Conservation (phyloP, 2,113 vertebrate genomes). For the Osmerus mordax region DNA sequence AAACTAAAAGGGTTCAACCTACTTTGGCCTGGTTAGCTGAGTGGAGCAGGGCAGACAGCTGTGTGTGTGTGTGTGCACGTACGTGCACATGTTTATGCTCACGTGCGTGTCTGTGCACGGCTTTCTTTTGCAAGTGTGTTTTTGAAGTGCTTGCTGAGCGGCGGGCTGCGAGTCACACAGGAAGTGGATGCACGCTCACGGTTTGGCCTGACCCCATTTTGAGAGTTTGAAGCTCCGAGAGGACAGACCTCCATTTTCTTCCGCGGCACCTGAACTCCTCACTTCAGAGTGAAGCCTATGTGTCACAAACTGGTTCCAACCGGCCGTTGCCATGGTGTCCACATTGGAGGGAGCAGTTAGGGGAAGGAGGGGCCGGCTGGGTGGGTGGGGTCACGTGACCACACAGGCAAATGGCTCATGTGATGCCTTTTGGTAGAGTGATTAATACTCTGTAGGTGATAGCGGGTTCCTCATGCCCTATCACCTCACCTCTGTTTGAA, state of each 20-base stretch:
- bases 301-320: slow-evolving; percentile 87
- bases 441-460: slow-evolving; percentile 73
- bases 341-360: slow-evolving; percentile 75
- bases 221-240: slow-evolving; percentile 59
- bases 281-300: slow-evolving; percentile 83
- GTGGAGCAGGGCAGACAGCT: neutral
- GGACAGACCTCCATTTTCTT: slow-evolving; percentile 79
- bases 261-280: slow-evolving; percentile 81
- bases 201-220: slow-evolving; percentile 53
- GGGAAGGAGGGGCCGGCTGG: slow-evolving; percentile 64
- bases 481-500: too few species aligned
- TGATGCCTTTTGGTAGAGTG: slow-evolving; percentile 70
- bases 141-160: neutral
- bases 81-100: neutral
- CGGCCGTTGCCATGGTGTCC: slow-evolving; percentile 88
- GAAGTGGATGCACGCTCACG: slow-evolving; percentile 55
- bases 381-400: slow-evolving; percentile 79
- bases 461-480: slow-evolving; percentile 19
- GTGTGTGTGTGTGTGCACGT: slow-evolving; percentile 8
- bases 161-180: slow-evolving; percentile 54
- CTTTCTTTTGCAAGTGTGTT: neutral
- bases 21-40: neutral
- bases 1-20: too few species aligned
- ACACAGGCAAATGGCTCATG: slow-evolving; percentile 77
- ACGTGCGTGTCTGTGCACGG: neutral